Base-by-base conservation (phyloP, 2,888 invertebrate genomes). In the Brachylomia viminalis region DNA sequence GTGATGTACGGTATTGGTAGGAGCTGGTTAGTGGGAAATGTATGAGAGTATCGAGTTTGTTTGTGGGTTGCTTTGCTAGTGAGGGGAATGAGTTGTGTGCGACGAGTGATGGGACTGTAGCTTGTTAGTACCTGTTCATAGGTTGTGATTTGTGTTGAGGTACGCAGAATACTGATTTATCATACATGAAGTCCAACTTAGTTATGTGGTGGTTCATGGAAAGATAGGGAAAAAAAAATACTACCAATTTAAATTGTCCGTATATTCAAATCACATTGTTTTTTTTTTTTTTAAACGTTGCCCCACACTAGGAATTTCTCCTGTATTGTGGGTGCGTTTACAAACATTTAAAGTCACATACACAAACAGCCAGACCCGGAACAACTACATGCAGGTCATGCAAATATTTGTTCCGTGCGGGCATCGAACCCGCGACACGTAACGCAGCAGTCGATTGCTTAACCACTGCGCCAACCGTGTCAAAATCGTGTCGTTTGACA, bases 1-100 rank as follows among this genome's bases (percentile, higher is more conserved):
- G 79, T 78, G 83, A 84, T 84, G 75, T 65, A 85, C 72, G 67
- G 58, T 83, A 83, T 83, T 82, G 73, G 85, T 72, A 72, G 20
- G 30, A 27, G 68, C 77, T 73, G 67, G 83, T 85, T 81, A 69
- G 64, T 56, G 38, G 67, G 58, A 54, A 81, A 85, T 77, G 33
- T 68, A 72, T 74, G 59, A 13, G 38, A 73, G 72, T 80, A 76
- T 81, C 54, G 45, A 20, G 69, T 72, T 80, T 69, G 30, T 82
- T 84, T 72, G 84, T 79, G 38, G 17, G 52, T 45, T 64, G 59
- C 33, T 83, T 45, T 64, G 59, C 33, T 83, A 83, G 83, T 79
- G 84, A 83, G 83, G 72, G 68, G 68, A 79, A 79, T 73, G 84
- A 79, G 80, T 79, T 73, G 72, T 79, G 68, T 45, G 38, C 33